A percentile compares a stretch with the other conserved stretches of the same genome.
Conservation (phyloP, 1,140 invertebrate species). For the Cotesia vestalis region DNA sequence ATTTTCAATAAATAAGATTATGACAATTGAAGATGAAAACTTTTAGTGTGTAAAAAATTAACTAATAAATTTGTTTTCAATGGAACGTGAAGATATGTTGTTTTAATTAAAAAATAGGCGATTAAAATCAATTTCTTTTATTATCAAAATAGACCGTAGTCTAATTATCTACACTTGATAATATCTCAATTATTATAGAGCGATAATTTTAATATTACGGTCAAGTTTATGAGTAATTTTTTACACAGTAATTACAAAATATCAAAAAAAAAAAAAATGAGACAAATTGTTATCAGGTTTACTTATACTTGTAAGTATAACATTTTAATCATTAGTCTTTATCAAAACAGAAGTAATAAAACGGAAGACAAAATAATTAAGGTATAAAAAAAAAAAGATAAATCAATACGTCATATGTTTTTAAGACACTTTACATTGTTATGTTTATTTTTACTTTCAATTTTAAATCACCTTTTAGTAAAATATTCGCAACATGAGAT, state of each 20-base stretch:
- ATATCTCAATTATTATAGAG: too few species aligned
- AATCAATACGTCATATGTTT: constrained; percentile 7
- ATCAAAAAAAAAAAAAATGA: not conserved
- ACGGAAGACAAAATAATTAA: not conserved
- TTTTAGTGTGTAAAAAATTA: too few species aligned
- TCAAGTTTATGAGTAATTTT: too few species aligned
- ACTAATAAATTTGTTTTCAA: too few species aligned
- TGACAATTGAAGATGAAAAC: too few species aligned
- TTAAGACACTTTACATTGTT: constrained; percentile 13
- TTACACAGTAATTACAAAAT: not conserved
- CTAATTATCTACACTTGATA: too few species aligned
- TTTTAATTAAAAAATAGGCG: too few species aligned
- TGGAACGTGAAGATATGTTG: too few species aligned
- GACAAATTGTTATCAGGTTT: not conserved
- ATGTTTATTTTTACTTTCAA: not conserved
- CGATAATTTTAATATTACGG: too few species aligned
- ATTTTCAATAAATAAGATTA: too few species aligned
- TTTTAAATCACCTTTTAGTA: not conserved
- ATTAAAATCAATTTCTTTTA: too few species aligned
- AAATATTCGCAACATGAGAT: constrained; percentile 32
- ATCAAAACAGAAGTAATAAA: not conserved
- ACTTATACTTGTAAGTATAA: constrained; percentile 3
- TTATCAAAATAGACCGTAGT: too few species aligned
- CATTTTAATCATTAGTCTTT: not conserved
- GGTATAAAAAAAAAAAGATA: not conserved